A percentile compares a stretch with the other conserved stretches of the same genome.
phyloP scores from a whole-genome alignment of 2,888 invertebrate species.

The Tetranychus piercei region DNA sequence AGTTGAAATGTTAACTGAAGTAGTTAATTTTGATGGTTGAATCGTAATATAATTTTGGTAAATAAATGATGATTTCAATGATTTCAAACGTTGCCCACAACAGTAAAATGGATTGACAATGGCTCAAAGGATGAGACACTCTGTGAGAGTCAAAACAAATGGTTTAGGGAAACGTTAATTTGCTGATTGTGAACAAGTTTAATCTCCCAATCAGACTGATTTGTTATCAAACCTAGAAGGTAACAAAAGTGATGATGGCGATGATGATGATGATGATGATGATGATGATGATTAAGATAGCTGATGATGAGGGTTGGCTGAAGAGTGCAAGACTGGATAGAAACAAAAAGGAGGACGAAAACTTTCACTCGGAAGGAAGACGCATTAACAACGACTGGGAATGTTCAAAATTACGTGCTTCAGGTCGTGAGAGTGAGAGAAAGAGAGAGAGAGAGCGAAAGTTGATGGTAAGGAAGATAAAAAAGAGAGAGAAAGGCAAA shows the following conservation, averaged over 20 bases:
- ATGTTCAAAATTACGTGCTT: no score
- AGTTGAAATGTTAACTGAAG: not conserved
- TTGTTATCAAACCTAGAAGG: not conserved
- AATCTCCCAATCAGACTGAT: not conserved
- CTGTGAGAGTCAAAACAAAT: no score
- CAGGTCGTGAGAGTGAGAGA: conserved; percentile 6
- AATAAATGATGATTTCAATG: no score
- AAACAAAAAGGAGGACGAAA: not conserved
- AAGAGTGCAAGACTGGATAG: not conserved
- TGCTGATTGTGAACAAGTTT: not conserved
- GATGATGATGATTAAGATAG: not conserved
- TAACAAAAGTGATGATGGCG: not conserved
- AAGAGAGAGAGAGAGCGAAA: conserved; percentile 9
- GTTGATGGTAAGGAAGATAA: conserved; percentile 4
- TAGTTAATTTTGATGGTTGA: not conserved
- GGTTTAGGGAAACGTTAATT: not conserved
- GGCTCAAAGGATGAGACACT: no score
- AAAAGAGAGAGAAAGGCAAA: not conserved
- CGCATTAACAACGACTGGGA: no score
- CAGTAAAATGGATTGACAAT: no score
- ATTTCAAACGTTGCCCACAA: no score
- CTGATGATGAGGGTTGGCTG: not conserved
- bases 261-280: not conserved
- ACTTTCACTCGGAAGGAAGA: conserved; percentile 1
- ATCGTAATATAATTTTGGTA: no score